These are phyloP conservation scores for Drosophila parthenogenetica DNA, from an alignment of 2,888 invertebrate species.

Conservation along the genomic window DNA sequence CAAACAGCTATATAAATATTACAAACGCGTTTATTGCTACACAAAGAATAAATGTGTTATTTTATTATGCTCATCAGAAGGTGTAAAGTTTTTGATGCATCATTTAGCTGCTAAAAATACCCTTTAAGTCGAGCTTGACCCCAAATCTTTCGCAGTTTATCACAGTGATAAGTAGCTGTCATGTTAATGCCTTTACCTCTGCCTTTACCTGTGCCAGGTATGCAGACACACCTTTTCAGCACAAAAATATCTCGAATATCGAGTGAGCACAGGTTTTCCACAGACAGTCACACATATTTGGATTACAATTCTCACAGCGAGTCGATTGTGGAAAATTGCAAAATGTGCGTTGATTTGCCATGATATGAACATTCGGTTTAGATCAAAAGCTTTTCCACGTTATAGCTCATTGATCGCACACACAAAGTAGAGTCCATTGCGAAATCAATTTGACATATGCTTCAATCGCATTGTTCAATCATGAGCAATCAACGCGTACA, in stretches of 20 bases:
- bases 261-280: slow-evolving; percentile 8
- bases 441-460: slow-evolving; percentile 75
- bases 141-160: slow-evolving; percentile 42
- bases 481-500: slow-evolving; percentile 40
- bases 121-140: slow-evolving; percentile 43
- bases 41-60: background rate
- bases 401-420: slow-evolving; percentile 68
- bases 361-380: slow-evolving; percentile 51
- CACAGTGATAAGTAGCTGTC: slow-evolving; percentile 51
- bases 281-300: slow-evolving; percentile 6
- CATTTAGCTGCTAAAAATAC: slow-evolving; percentile 13
- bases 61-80: slow-evolving; percentile 1
- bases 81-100: slow-evolving; percentile 1
- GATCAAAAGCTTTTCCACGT: slow-evolving; percentile 70
- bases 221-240: slow-evolving; percentile 7
- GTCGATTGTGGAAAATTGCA: slow-evolving; percentile 50
- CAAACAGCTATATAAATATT: background rate
- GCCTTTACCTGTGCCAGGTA: slow-evolving; percentile 1
- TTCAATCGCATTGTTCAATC: slow-evolving; percentile 42
- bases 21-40: no score
- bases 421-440: slow-evolving; percentile 52
- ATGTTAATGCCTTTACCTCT: slow-evolving; percentile 5
- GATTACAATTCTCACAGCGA: background rate
- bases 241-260: slow-evolving; percentile 16
- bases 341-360: slow-evolving; percentile 60